Base-by-base conservation (phyloP, 2,888 invertebrate genomes). In the Drosophila nr. medialis region DNA sequence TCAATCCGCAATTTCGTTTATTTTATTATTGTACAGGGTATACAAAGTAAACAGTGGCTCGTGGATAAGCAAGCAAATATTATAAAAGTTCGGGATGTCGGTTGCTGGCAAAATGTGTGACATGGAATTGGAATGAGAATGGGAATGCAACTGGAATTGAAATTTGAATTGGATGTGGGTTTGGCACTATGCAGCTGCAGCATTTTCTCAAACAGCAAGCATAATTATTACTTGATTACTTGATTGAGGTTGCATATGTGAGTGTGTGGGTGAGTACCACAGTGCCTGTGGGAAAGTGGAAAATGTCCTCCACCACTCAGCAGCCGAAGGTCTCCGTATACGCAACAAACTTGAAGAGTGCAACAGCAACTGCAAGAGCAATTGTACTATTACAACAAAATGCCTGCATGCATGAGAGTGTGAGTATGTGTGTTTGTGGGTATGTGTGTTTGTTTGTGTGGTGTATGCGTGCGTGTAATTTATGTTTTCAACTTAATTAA, bases 401-500 rank as follows among this genome's bases (percentile, higher is more conserved):
- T 66, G 65, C 59, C 61, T 40, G 61, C 54, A 65, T 64, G 63
- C 36, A 36, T 53, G 50, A 10, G 50, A 38, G 64, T 48, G 59
- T 51, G 48, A 51, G 58, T 49, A 29, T 29, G 58, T 58, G 36
- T 62, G 45, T 50, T 36, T 48, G 56, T 48, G 63, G 32, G 38
- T 21, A 58, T 48, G 70, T 34, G 29, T 38, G n/a, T 30, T 30
- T 61, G 68, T 67, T 79, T 72, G 75, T 68, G 51, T 64, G 49
- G 67, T 62, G 49, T 69, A 78, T 77, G 78, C 67, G 78, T 89
- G 85, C 75, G 66, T 81, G 89, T 85, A 81, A 87, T 90, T 87
- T 89, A 87, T 90, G 86, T 88, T 88, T 89, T 86, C 86, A 88
- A 89, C 88, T 88, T 91, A 88, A 89, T 89, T 89, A 89, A 91